Percentiles rank a stretch among this genome's conserved stretches.
phyloP scores from a whole-genome alignment of 2,888 invertebrate species.

The Coenonympha arcania region DNA sequence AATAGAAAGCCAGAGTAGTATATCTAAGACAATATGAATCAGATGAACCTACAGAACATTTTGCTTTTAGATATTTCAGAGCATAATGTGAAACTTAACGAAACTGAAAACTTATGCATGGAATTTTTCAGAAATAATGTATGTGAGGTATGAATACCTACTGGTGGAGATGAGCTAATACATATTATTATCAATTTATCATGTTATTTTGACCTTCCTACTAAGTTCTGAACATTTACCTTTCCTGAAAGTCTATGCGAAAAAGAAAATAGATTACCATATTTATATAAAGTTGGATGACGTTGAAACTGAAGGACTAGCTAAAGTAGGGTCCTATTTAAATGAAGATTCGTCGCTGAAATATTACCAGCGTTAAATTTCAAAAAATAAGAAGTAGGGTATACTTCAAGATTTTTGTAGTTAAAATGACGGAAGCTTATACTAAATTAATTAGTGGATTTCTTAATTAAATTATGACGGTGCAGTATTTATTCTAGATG shows the following conservation, averaged over 20 bases:
- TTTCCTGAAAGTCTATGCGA: not conserved
- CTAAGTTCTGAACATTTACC: not conserved
- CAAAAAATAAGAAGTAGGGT: conserved; percentile 15
- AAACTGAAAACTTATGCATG: too few relatives aligned
- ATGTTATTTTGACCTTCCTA: too few relatives aligned
- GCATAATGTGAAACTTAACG: too few relatives aligned
- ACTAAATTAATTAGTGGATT: conserved; percentile 7
- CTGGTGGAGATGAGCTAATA: too few relatives aligned
- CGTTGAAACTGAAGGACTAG: conserved; percentile 18
- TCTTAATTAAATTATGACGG: not conserved
- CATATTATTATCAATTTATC: too few relatives aligned
- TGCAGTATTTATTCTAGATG: not conserved
- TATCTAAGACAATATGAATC: too few relatives aligned
- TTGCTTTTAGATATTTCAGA: too few relatives aligned
- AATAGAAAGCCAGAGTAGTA: too few relatives aligned
- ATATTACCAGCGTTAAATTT: conserved; percentile 20
- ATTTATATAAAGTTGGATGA: conserved; percentile 17
- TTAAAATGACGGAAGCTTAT: not conserved
- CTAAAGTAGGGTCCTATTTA: conserved; percentile 19
- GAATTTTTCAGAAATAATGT: too few relatives aligned
- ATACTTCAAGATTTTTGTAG: conserved; percentile 3
- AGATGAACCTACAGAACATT: too few relatives aligned
- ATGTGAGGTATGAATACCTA: too few relatives aligned
- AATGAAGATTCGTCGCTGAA: conserved; percentile 20
- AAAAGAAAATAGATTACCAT: conserved; percentile 18